A percentile compares a stretch with the other conserved stretches of the same genome.
phyloP scores from a whole-genome alignment of 2,113 vertebrate species.

The Bostrychus sinensis region DNA sequence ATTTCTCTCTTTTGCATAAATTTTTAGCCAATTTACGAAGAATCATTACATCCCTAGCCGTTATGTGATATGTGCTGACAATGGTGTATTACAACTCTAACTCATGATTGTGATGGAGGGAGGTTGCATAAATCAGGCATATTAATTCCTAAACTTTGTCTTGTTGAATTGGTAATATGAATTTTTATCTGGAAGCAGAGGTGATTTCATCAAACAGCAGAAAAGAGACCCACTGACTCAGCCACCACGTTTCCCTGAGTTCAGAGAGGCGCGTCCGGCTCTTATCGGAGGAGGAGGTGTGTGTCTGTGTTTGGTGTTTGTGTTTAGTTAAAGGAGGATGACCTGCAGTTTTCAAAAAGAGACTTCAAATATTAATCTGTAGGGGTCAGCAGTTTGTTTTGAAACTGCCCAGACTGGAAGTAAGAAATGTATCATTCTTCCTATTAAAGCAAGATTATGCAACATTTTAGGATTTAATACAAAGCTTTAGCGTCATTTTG shows the following conservation, averaged over 20 bases:
- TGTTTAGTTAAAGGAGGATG: constrained; percentile 33
- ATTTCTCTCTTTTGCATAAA: too few species aligned
- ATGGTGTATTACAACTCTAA: not conserved
- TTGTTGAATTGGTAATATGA: constrained; percentile 13
- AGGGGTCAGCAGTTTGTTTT: not conserved
- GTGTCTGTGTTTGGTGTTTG: not conserved
- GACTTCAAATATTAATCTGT: constrained; percentile 41
- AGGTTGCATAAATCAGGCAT: constrained; percentile 10
- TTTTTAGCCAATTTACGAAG: too few species aligned
- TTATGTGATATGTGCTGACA: not conserved
- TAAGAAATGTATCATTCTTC: not conserved
- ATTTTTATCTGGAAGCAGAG: not conserved
- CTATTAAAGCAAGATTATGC: too few species aligned
- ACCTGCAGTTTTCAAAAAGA: constrained; percentile 25
- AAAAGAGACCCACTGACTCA: constrained; percentile 17
- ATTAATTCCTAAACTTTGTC: constrained; percentile 1
- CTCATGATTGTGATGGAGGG: not conserved
- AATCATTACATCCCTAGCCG: too few species aligned
- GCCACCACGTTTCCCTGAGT: constrained; percentile 5
- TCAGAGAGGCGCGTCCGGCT: constrained; percentile 31
- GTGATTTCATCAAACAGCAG: not conserved
- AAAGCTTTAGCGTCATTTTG: too few species aligned
- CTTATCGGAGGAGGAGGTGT: constrained; percentile 20
- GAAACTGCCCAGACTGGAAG: not conserved
- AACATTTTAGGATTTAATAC: too few species aligned